Conservation (phyloP, 1,140 invertebrate species). For the Drosophila ogumai region DNA sequence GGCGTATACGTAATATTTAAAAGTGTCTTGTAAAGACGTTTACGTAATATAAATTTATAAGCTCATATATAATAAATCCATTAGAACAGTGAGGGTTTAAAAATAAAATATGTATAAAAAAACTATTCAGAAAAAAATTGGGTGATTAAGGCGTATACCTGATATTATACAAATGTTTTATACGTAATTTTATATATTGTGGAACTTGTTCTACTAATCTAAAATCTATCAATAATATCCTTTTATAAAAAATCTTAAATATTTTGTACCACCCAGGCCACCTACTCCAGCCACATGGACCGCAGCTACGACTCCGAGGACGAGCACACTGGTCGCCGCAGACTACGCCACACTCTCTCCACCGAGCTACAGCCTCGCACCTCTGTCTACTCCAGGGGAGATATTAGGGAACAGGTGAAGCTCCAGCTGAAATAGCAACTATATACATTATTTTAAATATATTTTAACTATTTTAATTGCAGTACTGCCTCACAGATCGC, state of each 20-base stretch:
- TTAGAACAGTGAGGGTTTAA: too few relatives aligned
- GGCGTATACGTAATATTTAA: conserved; percentile 28
- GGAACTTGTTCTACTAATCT: too few relatives aligned
- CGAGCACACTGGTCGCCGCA: conserved; percentile 88
- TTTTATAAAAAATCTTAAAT: background rate
- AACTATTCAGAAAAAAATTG: too few relatives aligned
- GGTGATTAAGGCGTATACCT: background rate
- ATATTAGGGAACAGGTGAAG: conserved; percentile 89
- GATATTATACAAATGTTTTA: background rate
- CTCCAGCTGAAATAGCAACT: background rate
- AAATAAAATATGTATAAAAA: too few relatives aligned
- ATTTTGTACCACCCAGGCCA: conserved; percentile 85
- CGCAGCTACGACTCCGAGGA: conserved; percentile 90
- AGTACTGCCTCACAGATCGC: conserved; percentile 96
- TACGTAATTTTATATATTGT: too few relatives aligned
- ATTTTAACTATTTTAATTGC: conserved; percentile 70
- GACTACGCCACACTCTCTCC: conserved; percentile 86
- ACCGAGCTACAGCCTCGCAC: conserved; percentile 86
- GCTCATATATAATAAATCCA: too few relatives aligned
- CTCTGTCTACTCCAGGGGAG: conserved; percentile 94
- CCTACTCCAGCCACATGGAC: conserved; percentile 88
- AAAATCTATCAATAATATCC: background rate
- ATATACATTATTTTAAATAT: background rate
- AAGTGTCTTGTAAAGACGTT: background rate
- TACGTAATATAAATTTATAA: background rate